A percentile compares a stretch with the other conserved stretches of the same genome.
Evolutionary conservation across 2,888 invertebrate species (phyloP).

Genomic region (Deilephila elpenor): DNA sequence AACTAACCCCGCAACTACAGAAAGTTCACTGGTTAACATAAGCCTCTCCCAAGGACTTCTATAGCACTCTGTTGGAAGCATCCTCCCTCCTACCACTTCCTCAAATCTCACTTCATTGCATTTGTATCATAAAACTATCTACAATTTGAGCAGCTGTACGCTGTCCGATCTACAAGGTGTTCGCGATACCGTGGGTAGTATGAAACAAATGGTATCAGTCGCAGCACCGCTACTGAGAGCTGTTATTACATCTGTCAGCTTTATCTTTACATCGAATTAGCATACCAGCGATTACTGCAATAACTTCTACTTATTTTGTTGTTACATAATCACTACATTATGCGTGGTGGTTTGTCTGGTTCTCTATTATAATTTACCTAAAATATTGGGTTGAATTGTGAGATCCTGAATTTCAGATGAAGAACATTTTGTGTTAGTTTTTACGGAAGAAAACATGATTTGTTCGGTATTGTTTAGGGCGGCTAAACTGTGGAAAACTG

Average conservation of each 20-base stretch:
- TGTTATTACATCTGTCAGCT: constrained; percentile 8
- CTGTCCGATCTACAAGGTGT: not conserved
- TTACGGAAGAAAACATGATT: no score
- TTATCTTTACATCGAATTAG: constrained; percentile 22
- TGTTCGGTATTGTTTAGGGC: no score
- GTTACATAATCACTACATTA: not conserved
- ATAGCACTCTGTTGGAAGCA: no score
- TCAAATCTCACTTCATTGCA: no score
- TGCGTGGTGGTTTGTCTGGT: not conserved
- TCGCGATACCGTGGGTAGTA: not conserved
- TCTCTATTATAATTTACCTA: not conserved
- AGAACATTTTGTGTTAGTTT: no score
- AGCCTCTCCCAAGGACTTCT: no score
- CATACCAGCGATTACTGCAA: constrained; percentile 12
- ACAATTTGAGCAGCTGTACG: not conserved
- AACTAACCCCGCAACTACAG: no score
- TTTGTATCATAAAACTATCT: no score
- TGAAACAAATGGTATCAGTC: not conserved
- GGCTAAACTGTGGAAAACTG: not conserved
- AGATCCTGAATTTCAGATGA: no score
- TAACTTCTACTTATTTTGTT: not conserved
- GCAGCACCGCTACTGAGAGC: not conserved
- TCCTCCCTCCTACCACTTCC: no score
- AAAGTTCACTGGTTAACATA: no score
- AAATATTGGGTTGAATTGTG: no score